Evolutionary conservation across 2,797 vertebrate species (phyloP).

Genomic region (Hypotaenidia philippensis): DNA sequence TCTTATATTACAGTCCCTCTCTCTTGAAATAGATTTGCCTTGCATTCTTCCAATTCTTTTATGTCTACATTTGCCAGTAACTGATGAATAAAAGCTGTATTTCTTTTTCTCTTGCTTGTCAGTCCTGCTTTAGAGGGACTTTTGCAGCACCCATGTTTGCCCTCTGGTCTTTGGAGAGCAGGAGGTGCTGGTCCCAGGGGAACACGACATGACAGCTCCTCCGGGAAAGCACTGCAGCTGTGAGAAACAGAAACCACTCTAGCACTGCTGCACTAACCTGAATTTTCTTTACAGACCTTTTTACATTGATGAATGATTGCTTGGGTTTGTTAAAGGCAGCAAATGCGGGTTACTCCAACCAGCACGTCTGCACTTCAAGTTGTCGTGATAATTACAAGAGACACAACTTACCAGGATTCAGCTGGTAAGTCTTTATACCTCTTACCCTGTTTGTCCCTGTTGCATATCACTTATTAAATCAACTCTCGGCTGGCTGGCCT

Average conservation of each 20-base stretch:
- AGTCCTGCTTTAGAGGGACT: not conserved
- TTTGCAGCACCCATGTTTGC: fast-evolving
- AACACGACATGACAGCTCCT: not conserved
- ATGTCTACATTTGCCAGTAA: not conserved
- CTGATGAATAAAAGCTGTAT: not conserved
- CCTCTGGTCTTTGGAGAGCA: not conserved
- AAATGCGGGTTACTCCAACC: not conserved
- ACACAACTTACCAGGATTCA: not conserved
- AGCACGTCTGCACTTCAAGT: not conserved
- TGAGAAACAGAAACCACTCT: not conserved
- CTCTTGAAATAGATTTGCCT: not conserved
- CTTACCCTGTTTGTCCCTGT: not conserved
- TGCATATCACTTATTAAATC: not conserved
- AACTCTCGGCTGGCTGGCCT: not conserved
- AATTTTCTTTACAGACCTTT: not conserved
- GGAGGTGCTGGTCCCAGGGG: not conserved
- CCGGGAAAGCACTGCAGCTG: not conserved
- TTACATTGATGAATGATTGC: not conserved
- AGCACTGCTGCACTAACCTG: not conserved
- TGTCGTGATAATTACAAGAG: not conserved
- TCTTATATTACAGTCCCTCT: not conserved
- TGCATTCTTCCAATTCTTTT: not conserved
- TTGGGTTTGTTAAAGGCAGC: not conserved
- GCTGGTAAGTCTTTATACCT: not conserved
- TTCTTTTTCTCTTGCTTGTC: not conserved